Base-by-base conservation (phyloP, 35 echinoderm and acorn worm species). In the Apostichopus parvimensis region DNA sequence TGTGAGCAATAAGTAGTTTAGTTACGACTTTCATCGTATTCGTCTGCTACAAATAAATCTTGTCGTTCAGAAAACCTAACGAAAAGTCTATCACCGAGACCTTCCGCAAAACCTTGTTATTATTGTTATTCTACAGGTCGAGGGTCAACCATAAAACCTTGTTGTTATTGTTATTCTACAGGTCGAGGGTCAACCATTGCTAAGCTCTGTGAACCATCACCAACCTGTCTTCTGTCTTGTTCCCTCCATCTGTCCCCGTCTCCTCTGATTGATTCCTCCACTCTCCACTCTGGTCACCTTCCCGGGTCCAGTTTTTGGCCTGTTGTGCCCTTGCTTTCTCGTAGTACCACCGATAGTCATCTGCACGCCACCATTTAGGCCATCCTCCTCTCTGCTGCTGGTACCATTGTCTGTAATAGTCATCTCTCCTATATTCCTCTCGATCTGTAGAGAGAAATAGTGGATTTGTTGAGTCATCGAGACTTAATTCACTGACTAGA, bases 261-360 rank as follows among this genome's bases (percentile, higher is more conserved):
- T 62, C 79, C 64, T 84, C 81, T 58, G 81, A 58, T 20, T 84
- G 22, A 72, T 34, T 71, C 86, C 68, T 88, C 86, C 61, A 68
- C 60, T 88, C 86, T 88, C 86, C 86, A 73, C 86, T 88, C 61
- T 88, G 86, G 52, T 88, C 68, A 4, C 86, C 61, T 73, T 88
- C 86, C 64, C 68, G 70, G 58, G 68, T 68, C 86, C 68, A 73
- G 62, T 72, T 88, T 73, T 88, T 68, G 14, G 86, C 86, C 5
- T 73, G 86, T 25, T 88, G 86, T n/a, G 68, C 86, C 62, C 34
- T 88, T 1, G 86, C 9, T n/a, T 52, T 25, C 86, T 88, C 61
- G 61, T 88, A 88, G 57, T 88, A 88, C 61, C 68, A 88, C 5
- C 28, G 26, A 23, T 88, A 68, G 9, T 88, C 21, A 6, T 88